Evolutionary conservation across 2,113 vertebrate species (phyloP), one percentile per base, ranked within the genome.

Genomic region (Podiceps cristatus): DNA sequence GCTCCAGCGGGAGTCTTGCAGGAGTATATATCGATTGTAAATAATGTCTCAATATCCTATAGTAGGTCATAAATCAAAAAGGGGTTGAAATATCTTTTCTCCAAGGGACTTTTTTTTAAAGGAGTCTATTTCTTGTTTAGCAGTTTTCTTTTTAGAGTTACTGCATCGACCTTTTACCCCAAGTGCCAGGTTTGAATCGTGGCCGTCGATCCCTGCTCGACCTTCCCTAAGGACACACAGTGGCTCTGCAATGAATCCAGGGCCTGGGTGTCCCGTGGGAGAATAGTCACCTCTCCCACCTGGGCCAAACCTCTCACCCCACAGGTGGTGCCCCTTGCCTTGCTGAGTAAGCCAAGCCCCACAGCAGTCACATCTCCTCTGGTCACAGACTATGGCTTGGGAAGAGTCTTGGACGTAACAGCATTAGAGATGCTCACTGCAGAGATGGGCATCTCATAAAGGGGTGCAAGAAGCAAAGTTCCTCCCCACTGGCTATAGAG

Each of bases 21-120:
- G 97, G 91, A 86, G 96, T 75, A 35, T 79, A 80, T 97, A 98
- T 98, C 6, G 95, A 97, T 98, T 88, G 89, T 96, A 97, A 98
- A 98, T 98, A 98, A 98, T 89, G 75, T 98, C 97, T 98, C 97
- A 97, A 98, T 98, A 96, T 98, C 94, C 95, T 94, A 92, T 93
- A 95, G 95, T 92, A 96, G 93, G 75, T 90, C 95, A 92, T 98
- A 97, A 97, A 98, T 98, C 98, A 97, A 94, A 97, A 91, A 93
- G 59, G 93, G 96, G 93, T 96, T 95, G 90, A 96, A 96, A 95
- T 93, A 92, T 77, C 93, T 97, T 96, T 96, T 91, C 96, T 96
- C 96, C 25, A 7, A 91, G 96, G 96, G 95, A 96, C 91, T 76
- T 94, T 90, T 79, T 47, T 68, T 63, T 33, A 62, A 83, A 94